phyloP scores from a whole-genome alignment of 2,797 vertebrate genomes.

The Champsocephalus gunnari region DNA sequence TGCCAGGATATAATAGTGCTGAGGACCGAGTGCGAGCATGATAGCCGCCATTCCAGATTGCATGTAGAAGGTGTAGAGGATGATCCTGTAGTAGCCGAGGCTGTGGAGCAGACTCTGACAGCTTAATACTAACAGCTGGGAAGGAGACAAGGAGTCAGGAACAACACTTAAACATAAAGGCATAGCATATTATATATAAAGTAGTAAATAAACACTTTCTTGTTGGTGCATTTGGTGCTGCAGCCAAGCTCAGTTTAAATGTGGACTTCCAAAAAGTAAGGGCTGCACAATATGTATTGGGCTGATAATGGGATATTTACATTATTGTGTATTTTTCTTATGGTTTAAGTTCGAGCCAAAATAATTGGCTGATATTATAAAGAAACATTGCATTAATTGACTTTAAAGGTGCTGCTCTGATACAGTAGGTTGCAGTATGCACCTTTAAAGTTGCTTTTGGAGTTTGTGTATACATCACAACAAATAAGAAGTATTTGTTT shows the following conservation, averaged over 20 bases:
- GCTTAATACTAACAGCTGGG: slow-evolving; percentile 89
- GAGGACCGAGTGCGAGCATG: slow-evolving; percentile 87
- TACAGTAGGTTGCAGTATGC: too few relatives aligned
- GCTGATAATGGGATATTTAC: too few relatives aligned
- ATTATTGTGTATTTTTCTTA: too few relatives aligned
- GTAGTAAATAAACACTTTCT: not conserved
- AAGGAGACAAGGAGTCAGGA: slow-evolving; percentile 19
- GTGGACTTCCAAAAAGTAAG: too few relatives aligned
- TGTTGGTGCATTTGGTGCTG: not conserved
- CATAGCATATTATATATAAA: not conserved
- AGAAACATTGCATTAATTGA: too few relatives aligned
- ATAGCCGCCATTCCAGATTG: slow-evolving; percentile 84
- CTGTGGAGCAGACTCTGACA: slow-evolving; percentile 83
- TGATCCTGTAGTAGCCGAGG: slow-evolving; percentile 91
- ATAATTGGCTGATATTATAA: too few relatives aligned
- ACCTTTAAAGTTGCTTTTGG: too few relatives aligned
- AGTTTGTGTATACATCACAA: too few relatives aligned
- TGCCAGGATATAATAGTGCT: slow-evolving; percentile 87
- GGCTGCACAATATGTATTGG: too few relatives aligned
- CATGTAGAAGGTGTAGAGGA: slow-evolving; percentile 90
- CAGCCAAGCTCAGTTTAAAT: not conserved
- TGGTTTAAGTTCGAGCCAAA: too few relatives aligned
- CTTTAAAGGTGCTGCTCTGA: too few relatives aligned
- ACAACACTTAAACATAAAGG: not conserved
- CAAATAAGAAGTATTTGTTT: too few relatives aligned